Conservation (phyloP, 2,797 vertebrate genomes). For the Gallinago solitaria region DNA sequence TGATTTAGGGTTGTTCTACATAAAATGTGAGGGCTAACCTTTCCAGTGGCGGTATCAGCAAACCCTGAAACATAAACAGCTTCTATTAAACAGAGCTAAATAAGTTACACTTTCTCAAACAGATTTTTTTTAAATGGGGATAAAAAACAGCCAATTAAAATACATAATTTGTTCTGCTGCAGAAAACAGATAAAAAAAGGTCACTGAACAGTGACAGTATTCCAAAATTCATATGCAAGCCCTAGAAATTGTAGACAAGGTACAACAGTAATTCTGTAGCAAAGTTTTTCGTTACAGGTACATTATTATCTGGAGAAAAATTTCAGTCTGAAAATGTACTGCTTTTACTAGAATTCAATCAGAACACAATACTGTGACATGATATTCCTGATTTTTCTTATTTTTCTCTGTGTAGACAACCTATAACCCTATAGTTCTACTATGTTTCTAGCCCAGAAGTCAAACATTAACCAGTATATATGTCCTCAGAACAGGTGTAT, state of each 20-base stretch:
- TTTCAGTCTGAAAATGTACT: not conserved
- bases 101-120: not conserved
- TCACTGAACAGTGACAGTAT: not conserved
- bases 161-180: not conserved
- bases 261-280: not conserved
- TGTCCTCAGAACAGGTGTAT: not conserved
- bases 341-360: not conserved
- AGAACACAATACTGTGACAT: accelerated
- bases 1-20: constrained; percentile 77
- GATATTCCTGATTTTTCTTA: not conserved
- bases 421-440: not conserved
- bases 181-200: not conserved
- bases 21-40: constrained; percentile 83
- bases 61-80: constrained; percentile 78
- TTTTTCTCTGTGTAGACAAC: not conserved
- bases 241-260: not conserved
- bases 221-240: not conserved
- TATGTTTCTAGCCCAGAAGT: not conserved
- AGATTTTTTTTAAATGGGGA: not conserved
- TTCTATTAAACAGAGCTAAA: not conserved
- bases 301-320: not conserved
- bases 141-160: not conserved
- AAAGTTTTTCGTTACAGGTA: not conserved
- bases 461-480: not conserved
- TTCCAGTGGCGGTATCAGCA: constrained; percentile 84